Evolutionary conservation across 2,888 invertebrate genomes (phyloP).

Genomic region (Chirona hameri): DNA sequence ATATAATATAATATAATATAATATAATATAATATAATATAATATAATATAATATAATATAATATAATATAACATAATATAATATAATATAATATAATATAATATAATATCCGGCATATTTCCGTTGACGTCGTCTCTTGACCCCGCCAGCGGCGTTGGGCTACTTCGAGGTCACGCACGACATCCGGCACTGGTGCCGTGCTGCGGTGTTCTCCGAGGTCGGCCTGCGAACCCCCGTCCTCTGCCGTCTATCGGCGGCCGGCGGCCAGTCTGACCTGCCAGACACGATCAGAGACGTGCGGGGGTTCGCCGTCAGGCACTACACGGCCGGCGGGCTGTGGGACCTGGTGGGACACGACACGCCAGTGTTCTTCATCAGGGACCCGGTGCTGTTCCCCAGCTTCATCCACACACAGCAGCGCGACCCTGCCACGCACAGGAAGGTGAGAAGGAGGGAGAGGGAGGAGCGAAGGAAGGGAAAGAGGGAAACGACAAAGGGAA

Average conservation of each 20-base stretch:
- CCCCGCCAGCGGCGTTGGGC: conserved; percentile 64
- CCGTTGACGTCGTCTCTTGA: conserved; percentile 28
- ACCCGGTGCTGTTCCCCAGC: conserved; percentile 84
- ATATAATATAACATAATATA: no score
- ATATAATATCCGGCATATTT: no score
- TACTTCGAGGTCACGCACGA: conserved; percentile 86
- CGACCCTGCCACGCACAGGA: conserved; percentile 85
- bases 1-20: no score
- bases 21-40: no score
- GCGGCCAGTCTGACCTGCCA: conserved; percentile 85
- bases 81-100: no score
- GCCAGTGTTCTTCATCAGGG: conserved; percentile 57
- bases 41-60: no score
- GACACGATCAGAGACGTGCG: conserved; percentile 87
- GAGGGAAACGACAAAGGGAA: no score
- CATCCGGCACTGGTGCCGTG: conserved; percentile 72
- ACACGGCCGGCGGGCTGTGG: conserved; percentile 89
- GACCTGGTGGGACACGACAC: conserved; percentile 75
- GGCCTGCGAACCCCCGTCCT: conserved; percentile 77
- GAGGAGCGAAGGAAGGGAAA: no score
- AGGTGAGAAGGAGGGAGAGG: conserved; percentile 50
- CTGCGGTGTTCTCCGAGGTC: conserved; percentile 69
- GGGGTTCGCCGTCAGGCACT: conserved; percentile 91
- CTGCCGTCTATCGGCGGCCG: conserved; percentile 77
- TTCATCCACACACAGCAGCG: conserved; percentile 97